These are phyloP conservation scores for Beroe forskalii DNA, from an alignment of 37 sponge, comb jelly and placozoan genomes.

Conservation along the genomic window DNA sequence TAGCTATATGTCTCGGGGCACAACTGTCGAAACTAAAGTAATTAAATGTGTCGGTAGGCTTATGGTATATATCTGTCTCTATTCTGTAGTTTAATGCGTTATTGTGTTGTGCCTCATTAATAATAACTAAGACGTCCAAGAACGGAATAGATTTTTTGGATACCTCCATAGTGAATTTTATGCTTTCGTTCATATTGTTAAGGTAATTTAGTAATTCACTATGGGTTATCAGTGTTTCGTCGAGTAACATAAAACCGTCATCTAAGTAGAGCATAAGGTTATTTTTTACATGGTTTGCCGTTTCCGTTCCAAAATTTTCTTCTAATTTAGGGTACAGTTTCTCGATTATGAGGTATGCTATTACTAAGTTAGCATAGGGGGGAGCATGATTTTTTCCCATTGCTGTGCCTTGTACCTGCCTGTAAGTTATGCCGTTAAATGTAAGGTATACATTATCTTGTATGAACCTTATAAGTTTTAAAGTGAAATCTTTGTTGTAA, in stretches of 20 bases:
- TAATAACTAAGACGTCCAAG: background rate
- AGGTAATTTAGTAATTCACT: background rate
- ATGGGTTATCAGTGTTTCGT: background rate
- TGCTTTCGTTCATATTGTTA: background rate
- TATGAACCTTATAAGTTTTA: background rate
- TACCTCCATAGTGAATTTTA: background rate
- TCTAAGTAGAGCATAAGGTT: background rate
- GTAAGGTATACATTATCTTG: background rate
- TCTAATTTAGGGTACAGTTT: background rate
- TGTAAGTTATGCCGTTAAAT: background rate
- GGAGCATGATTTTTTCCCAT: background rate
- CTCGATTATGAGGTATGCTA: background rate
- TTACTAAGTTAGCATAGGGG: background rate
- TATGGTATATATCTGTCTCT: background rate
- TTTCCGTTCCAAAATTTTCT: background rate
- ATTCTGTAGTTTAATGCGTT: background rate
- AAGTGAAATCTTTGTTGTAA: background rate
- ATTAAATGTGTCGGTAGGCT: background rate
- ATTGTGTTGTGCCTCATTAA: background rate
- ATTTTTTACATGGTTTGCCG: background rate
- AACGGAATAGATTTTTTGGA: background rate
- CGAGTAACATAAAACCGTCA: background rate
- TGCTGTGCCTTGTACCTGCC: background rate
- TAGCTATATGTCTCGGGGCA: background rate
- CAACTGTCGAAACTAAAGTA: background rate